Base-by-base conservation (phyloP, 1,140 invertebrate species). In the Plodia interpunctella region DNA sequence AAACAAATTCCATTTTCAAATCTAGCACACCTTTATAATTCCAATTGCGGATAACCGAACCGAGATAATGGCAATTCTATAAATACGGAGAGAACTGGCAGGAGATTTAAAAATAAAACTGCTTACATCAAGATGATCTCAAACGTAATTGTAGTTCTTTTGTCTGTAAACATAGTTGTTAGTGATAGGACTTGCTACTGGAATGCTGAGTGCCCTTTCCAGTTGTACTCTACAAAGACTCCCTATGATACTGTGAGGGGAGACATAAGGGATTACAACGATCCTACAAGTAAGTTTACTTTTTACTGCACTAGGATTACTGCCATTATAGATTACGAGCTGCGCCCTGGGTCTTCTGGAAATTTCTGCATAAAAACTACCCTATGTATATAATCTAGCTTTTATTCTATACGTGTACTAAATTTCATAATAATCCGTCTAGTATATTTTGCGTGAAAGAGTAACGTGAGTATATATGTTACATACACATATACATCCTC, bases 211-310 rank as follows among this genome's bases (percentile, higher is more conserved):
- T 83, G 80, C 32, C 57, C 72, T 0, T 80, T 74, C 49, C 51
- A 58, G 5, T 44, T 78, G 59, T 82, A 70, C 53, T 72, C 73
- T 0, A 67, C 78, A 8, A 83, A 80, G 38, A 87, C 81, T 0
- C 74, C 81, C 0, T 87, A 87, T 57, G 83, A 82, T n/a, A 71
- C 65, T 13, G 53, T 83, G 11, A 63, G 83, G 55, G 83, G 83
- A 1, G 83, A 87, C 51, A 73, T 87, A n/a, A 70, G 83, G 15
- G 81, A 87, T 57, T 67, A 75, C 55, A 54, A 57, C 0, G 59
- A 18, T 15, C 70, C 69, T 11, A 28, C 61, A 44, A 72, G 79
- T 84, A 68, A 76, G 76, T 72, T 35, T 35, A 25, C 21, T 25
- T 25, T 25, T 25, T 25, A 25, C 2, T 25, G 2, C 2, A 25